Conservation (phyloP, 1,140 invertebrate species). For the Hetaerina americana region DNA sequence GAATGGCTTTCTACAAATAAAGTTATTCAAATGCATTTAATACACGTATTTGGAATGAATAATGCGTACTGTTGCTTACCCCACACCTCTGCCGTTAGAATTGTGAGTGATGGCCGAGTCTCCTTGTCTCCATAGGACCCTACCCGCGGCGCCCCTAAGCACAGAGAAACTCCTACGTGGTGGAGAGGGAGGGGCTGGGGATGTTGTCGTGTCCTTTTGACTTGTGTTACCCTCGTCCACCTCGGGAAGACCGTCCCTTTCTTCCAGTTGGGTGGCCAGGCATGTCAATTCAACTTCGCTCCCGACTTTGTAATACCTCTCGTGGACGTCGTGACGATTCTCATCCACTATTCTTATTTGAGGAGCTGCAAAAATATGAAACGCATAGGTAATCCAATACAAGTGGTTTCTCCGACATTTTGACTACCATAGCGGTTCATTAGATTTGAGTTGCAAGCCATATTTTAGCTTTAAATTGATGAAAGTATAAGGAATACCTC, state of each 20-base stretch:
- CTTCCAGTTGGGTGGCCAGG: constrained; percentile 33
- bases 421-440: too few relatives aligned
- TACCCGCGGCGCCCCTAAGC: not conserved
- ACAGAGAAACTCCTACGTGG: too few relatives aligned
- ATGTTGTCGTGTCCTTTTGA: not conserved
- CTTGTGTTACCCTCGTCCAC: constrained; percentile 21
- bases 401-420: too few relatives aligned
- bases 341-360: constrained; percentile 52
- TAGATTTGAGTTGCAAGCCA: too few relatives aligned
- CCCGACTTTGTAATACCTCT: constrained; percentile 57
- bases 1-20: too few relatives aligned
- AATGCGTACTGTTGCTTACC: not conserved
- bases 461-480: too few relatives aligned
- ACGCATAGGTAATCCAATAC: too few relatives aligned
- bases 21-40: too few relatives aligned
- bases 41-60: too few relatives aligned
- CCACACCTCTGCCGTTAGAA: not conserved
- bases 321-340: constrained; percentile 46
- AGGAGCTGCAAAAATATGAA: constrained; percentile 36
- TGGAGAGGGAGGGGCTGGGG: not conserved
- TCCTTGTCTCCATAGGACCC: not conserved
- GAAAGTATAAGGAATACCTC: too few relatives aligned
- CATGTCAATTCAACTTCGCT: constrained; percentile 57
- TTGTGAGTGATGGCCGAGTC: not conserved
- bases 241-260: constrained; percentile 28